Evolutionary conservation across 2,888 invertebrate genomes (phyloP).

Genomic region (Lasioglossum calceatum): DNA sequence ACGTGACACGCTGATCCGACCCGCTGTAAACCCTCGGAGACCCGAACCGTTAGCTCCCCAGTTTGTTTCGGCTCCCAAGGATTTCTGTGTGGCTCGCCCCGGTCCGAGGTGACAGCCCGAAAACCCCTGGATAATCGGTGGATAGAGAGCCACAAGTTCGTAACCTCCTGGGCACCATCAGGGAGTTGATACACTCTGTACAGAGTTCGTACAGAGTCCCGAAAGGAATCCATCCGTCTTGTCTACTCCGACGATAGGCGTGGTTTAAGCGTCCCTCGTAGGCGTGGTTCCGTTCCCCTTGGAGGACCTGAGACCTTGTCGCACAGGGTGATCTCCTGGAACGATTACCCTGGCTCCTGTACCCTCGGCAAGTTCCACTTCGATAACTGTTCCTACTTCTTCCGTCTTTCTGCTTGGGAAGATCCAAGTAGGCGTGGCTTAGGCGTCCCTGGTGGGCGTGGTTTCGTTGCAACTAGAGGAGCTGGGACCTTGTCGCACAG

Average conservation of each 20-base stretch:
- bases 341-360: too few relatives aligned
- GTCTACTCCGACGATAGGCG: background rate
- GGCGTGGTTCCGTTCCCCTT: background rate
- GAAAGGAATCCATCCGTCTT: background rate
- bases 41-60: background rate
- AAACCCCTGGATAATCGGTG: background rate
- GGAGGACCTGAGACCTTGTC: too few relatives aligned
- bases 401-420: background rate
- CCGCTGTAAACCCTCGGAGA: constrained; percentile 43
- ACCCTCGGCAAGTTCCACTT: too few relatives aligned
- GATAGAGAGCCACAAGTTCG: too few relatives aligned
- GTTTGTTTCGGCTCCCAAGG: too few relatives aligned
- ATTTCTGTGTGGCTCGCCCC: background rate
- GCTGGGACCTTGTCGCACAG: too few relatives aligned
- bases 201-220: background rate
- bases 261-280: background rate
- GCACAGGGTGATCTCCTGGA: too few relatives aligned
- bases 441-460: background rate
- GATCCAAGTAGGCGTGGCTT: background rate
- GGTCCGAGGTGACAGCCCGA: background rate
- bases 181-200: background rate
- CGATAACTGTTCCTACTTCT: too few relatives aligned
- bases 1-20: constrained; percentile 54
- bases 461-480: too few relatives aligned
- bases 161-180: too few relatives aligned